Conservation (phyloP, 2,888 invertebrate species). For the Byasa hedistus region DNA sequence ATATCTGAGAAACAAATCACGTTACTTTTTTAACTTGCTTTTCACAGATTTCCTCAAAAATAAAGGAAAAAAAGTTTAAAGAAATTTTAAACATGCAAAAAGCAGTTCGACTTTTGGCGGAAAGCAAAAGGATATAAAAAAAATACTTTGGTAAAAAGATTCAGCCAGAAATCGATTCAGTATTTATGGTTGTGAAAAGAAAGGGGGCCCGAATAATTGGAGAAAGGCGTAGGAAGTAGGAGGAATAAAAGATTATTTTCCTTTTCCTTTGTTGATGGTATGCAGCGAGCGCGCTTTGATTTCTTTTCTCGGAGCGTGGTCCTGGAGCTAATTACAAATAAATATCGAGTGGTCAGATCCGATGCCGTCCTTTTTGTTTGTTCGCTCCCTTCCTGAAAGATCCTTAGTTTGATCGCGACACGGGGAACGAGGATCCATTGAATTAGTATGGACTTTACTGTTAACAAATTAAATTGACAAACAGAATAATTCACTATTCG, state of each 20-base stretch:
- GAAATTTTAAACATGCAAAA: too few relatives aligned
- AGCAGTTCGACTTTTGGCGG: too few relatives aligned
- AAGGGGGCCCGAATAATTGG: not conserved
- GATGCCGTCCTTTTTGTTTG: constrained; percentile 47
- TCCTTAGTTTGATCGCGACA: constrained; percentile 39
- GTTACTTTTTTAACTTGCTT: too few relatives aligned
- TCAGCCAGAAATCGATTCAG: too few relatives aligned
- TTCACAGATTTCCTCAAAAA: too few relatives aligned
- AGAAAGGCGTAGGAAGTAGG: not conserved
- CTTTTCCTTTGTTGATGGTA: not conserved
- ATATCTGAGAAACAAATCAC: too few relatives aligned
- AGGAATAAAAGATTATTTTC: not conserved
- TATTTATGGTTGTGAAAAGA: too few relatives aligned
- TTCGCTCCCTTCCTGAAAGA: constrained; percentile 52
- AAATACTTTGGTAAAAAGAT: too few relatives aligned
- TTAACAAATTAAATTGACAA: not conserved
- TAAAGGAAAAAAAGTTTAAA: too few relatives aligned
- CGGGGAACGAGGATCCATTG: constrained; percentile 17
- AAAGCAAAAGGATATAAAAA: too few relatives aligned
- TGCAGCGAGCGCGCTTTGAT: constrained; percentile 23
- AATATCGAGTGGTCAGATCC: constrained; percentile 48
- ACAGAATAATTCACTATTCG: too few relatives aligned
- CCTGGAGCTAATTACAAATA: constrained; percentile 45
- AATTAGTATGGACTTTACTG: constrained; percentile 33
- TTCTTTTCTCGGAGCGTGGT: constrained; percentile 35